phyloP scores from a whole-genome alignment of 2,888 invertebrate species.

The Caenorhabditis japonica region DNA sequence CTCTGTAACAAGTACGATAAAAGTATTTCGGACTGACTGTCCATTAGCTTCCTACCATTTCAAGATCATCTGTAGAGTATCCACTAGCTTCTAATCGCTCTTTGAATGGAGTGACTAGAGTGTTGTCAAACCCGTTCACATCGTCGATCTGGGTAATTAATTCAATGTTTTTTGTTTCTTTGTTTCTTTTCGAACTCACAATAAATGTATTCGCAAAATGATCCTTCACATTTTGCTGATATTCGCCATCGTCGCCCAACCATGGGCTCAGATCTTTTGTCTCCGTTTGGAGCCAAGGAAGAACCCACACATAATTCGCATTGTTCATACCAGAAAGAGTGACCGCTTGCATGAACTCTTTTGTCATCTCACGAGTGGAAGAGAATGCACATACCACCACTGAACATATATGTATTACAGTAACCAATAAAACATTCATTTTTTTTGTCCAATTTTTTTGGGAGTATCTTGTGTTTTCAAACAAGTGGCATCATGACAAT shows the following conservation, averaged over 20 bases:
- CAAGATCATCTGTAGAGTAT: constrained; percentile 69
- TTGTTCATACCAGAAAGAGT: constrained; percentile 65
- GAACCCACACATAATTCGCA: constrained; percentile 73
- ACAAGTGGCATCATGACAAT: no score
- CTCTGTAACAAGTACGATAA: constrained; percentile 41
- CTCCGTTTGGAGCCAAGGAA: constrained; percentile 72
- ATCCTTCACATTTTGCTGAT: constrained; percentile 74
- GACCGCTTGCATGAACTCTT: constrained; percentile 75
- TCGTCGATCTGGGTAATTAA: constrained; percentile 76
- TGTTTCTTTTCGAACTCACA: constrained; percentile 43
- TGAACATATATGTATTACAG: constrained; percentile 50
- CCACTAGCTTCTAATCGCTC: constrained; percentile 72
- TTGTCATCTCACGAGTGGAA: constrained; percentile 73
- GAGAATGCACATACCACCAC: constrained; percentile 75
- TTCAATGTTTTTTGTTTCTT: background rate
- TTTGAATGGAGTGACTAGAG: constrained; percentile 72
- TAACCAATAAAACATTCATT: no score
- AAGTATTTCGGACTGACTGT: background rate
- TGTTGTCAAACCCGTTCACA: constrained; percentile 76
- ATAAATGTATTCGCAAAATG: constrained; percentile 74
- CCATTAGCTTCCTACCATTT: constrained; percentile 60
- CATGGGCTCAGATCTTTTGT: constrained; percentile 74
- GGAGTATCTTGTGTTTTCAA: no score
- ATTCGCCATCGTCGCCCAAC: constrained; percentile 72
- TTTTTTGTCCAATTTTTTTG: no score